A percentile compares a stretch with the other conserved stretches of the same genome.
Evolutionary conservation across 64 coral and sea anemone species (phyloP).

Genomic region (Trachythela sp.): DNA sequence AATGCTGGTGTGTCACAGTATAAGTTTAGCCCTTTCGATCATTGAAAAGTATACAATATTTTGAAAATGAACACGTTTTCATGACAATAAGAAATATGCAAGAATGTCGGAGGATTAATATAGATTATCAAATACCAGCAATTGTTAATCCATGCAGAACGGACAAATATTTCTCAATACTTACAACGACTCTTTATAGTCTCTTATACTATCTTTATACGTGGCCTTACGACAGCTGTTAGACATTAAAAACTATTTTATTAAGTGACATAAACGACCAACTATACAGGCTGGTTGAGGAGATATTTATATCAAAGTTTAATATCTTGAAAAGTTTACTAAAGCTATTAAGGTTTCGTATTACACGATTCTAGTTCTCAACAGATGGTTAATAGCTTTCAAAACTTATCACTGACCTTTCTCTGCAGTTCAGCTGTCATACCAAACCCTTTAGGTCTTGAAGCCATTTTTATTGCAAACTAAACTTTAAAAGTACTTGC

Average conservation of each 20-base stretch:
- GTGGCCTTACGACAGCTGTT: too few relatives aligned
- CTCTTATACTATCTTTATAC: too few relatives aligned
- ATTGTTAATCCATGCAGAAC: too few relatives aligned
- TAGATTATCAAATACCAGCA: too few relatives aligned
- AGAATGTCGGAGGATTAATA: too few relatives aligned
- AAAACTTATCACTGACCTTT: not conserved
- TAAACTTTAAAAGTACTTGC: not conserved
- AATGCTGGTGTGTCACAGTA: too few relatives aligned
- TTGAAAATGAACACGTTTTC: too few relatives aligned
- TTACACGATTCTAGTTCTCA: not conserved
- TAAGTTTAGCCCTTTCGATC: too few relatives aligned
- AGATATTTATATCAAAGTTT: not conserved
- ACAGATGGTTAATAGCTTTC: not conserved
- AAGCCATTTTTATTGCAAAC: not conserved
- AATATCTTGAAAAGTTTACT: slow-evolving; percentile 2
- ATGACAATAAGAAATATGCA: too few relatives aligned
- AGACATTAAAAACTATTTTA: not conserved
- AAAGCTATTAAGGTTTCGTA: not conserved
- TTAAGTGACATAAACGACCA: not conserved
- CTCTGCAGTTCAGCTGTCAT: not conserved
- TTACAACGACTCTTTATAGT: too few relatives aligned
- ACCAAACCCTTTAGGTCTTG: not conserved
- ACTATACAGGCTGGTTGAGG: not conserved
- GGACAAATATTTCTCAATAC: too few relatives aligned
- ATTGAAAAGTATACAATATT: not conserved